Evolutionary conservation across 2,888 invertebrate genomes (phyloP), one percentile per base, ranked within the genome.

Genomic region (Clunio marinus): DNA sequence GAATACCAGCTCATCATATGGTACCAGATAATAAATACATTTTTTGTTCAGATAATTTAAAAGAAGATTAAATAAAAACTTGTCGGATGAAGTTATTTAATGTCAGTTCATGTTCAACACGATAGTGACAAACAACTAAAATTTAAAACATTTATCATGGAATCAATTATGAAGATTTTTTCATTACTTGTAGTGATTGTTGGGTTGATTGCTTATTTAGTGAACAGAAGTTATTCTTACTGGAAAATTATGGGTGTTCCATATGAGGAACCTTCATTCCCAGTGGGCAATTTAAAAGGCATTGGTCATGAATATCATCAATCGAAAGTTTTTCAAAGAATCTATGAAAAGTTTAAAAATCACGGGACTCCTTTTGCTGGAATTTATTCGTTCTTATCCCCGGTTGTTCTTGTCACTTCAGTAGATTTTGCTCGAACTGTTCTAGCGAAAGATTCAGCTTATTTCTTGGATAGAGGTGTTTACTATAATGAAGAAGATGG

Each of bases 291-390:
- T 28, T 62, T 73, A 2, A 66, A 62, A 22, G 71, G 71, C 10
- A 60, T 71, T 13, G 70, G 59, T n/a, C 15, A 25, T n/a, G 63
- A 7, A 20, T 2, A 32, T 0, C 70, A 69, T 68, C 28, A 37
- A 1, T n/a, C 51, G 1, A 25, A 70, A 5, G 5, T 70, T 1
- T n/a, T 70, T 4, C n/a, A 58, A 13, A 8, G 41, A 20, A 69
- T 74, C 10, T 78, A 78, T 69, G 69, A 73, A 8, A 72, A 70
- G 35, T 74, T 70, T 24, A 71, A 73, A 70, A 71, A 69, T 45
- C 71, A 62, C 28, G 75, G 75, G 2, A 57, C 57, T 24, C 77
- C 77, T 0, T 77, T 78, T 60, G 72, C 74, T 10, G 79, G 79
- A 0, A 74, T 77, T 68, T 79, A 73, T 71, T 73, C 74, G 5